A percentile compares a stretch with the other conserved stretches of the same genome.
phyloP scores from a whole-genome alignment of 2,113 vertebrate genomes.

The Heliornis fulica region DNA sequence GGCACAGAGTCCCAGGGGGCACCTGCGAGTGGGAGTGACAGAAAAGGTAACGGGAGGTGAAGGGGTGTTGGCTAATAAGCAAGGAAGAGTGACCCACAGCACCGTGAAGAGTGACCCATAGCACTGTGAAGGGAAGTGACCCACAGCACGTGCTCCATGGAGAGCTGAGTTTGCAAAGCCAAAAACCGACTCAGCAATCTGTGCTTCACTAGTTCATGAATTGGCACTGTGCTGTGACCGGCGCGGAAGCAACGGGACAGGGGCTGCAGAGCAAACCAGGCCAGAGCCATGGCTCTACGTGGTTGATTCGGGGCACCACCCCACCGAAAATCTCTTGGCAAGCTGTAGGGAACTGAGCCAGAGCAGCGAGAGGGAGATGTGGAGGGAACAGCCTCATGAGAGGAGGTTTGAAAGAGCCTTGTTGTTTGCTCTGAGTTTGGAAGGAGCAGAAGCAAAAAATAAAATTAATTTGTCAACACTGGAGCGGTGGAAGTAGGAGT shows the following conservation, averaged over 20 bases:
- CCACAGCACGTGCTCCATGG: fast-evolving
- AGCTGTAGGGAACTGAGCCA: background rate
- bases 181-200: background rate
- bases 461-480: background rate
- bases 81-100: background rate
- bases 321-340: background rate
- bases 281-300: fast-evolving
- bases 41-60: background rate
- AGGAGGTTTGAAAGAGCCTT: background rate
- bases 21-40: fast-evolving
- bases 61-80: background rate
- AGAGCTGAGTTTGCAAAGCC: background rate
- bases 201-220: background rate
- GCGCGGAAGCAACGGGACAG: background rate
- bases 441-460: background rate
- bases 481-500: background rate
- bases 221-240: background rate
- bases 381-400: fast-evolving
- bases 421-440: background rate
- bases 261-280: background rate
- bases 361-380: background rate
- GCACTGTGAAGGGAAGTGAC: background rate
- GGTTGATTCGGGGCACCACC: background rate
- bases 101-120: too few species aligned
- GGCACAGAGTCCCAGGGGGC: background rate